Conservation (phyloP, 2,797 vertebrate genomes). For the Anguilla obscura region DNA sequence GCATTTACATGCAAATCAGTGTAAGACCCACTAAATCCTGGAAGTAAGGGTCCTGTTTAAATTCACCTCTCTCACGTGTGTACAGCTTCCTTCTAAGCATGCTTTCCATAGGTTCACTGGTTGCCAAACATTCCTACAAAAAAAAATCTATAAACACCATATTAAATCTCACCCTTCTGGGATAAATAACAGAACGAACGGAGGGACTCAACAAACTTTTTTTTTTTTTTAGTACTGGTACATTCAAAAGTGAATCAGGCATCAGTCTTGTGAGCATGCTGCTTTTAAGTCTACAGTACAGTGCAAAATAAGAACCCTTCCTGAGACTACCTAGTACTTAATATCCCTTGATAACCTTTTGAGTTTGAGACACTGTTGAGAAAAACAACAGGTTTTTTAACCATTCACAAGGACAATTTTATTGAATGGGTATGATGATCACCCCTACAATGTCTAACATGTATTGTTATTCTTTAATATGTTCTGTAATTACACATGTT, state of each 20-base stretch:
- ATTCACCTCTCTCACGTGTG: constrained; percentile 35
- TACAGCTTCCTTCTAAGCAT: constrained; percentile 58
- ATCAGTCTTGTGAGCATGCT: constrained; percentile 62
- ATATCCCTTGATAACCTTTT: constrained; percentile 69
- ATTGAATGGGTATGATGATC: constrained; percentile 52
- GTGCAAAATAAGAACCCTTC: constrained; percentile 74
- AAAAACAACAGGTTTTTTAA: constrained; percentile 53
- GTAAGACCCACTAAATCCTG: constrained; percentile 41
- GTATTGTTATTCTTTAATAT: constrained; percentile 59
- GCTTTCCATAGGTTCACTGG: constrained; percentile 59
- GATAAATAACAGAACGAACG: constrained; percentile 70
- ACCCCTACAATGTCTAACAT: constrained; percentile 58
- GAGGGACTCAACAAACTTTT: constrained; percentile 57
- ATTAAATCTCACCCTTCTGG: constrained; percentile 61
- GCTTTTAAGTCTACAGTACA: constrained; percentile 68
- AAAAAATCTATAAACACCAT: constrained; percentile 56
- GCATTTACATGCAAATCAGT: constrained; percentile 71
- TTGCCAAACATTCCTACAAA: constrained; percentile 58
- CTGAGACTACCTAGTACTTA: constrained; percentile 73
- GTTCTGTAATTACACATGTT: constrained; percentile 55
- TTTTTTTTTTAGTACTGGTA: constrained; percentile 61
- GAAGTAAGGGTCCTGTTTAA: constrained; percentile 42
- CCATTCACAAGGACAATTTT: constrained; percentile 57
- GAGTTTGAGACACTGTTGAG: constrained; percentile 49
- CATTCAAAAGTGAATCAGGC: constrained; percentile 73